Conservation (phyloP, 2,113 vertebrate species). For the Eudyptes chrysolophus region DNA sequence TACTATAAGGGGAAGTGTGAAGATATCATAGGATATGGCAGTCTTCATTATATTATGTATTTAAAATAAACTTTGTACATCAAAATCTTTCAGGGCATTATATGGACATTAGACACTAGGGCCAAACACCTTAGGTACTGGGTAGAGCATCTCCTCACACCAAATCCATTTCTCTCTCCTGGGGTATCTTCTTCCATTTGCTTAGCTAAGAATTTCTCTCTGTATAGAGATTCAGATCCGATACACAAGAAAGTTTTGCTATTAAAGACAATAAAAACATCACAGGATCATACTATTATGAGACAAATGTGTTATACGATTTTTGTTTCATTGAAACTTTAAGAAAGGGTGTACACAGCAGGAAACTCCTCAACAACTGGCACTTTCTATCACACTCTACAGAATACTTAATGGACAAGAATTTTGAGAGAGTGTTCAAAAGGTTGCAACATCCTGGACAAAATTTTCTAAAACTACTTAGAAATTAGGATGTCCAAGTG, state of each 20-base stretch:
- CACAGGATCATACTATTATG: conserved; percentile 31
- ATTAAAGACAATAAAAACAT: conserved; percentile 55
- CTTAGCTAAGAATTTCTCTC: conserved; percentile 63
- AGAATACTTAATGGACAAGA: background rate
- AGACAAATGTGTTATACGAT: background rate
- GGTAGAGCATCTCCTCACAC: conserved; percentile 59
- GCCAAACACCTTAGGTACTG: conserved; percentile 55
- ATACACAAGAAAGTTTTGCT: conserved; percentile 51
- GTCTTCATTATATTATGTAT: background rate
- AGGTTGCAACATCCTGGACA: background rate
- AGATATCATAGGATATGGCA: background rate
- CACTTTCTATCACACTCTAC: background rate
- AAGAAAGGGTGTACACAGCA: background rate
- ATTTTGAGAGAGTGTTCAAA: background rate
- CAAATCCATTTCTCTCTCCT: conserved; percentile 54
- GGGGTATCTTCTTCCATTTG: conserved; percentile 55
- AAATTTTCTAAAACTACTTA: background rate
- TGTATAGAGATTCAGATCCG: conserved; percentile 56
- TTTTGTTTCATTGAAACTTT: conserved; percentile 6
- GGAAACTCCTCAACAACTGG: background rate
- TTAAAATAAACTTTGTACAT: background rate
- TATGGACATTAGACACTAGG: conserved; percentile 35
- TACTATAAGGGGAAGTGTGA: background rate
- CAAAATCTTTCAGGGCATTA: conserved; percentile 31
- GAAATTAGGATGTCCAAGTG: background rate